Conservation (phyloP, 2,113 vertebrate genomes). For the Takifugu flavidus region DNA sequence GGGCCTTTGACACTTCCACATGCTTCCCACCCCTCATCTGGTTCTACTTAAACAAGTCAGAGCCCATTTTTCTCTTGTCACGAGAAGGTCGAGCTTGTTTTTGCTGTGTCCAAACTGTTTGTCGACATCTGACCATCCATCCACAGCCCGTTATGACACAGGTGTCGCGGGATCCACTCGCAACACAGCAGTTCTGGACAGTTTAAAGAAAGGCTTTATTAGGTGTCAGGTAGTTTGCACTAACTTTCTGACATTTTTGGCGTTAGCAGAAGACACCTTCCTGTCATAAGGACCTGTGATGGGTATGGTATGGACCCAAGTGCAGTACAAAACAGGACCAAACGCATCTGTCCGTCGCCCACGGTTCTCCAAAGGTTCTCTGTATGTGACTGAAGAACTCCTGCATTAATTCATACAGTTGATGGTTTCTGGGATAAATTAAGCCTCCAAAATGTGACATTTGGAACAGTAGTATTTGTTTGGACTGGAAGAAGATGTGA, state of each 20-base stretch:
- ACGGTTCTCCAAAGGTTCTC: too few species aligned
- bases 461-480: slow-evolving; percentile 5
- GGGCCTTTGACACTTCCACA: not conserved
- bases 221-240: not conserved
- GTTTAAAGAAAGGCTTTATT: too few species aligned
- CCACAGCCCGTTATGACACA: too few species aligned
- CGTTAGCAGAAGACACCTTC: not conserved
- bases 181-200: too few species aligned
- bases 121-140: too few species aligned
- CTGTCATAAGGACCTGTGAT: not conserved
- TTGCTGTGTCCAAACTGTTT: not conserved
- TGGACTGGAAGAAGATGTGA: slow-evolving; percentile 14
- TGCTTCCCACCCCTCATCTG: slow-evolving; percentile 39
- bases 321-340: too few species aligned
- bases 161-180: too few species aligned
- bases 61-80: slow-evolving; percentile 20
- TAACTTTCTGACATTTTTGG: not conserved
- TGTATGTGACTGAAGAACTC: too few species aligned
- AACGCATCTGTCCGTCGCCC: too few species aligned
- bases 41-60: slow-evolving; percentile 45
- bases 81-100: not conserved
- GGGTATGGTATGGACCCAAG: too few species aligned
- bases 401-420: too few species aligned
- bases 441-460: too few species aligned
- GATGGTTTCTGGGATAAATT: not conserved